phyloP scores from a whole-genome alignment of 2,888 invertebrate species.

The Andrena hattorfiana region DNA sequence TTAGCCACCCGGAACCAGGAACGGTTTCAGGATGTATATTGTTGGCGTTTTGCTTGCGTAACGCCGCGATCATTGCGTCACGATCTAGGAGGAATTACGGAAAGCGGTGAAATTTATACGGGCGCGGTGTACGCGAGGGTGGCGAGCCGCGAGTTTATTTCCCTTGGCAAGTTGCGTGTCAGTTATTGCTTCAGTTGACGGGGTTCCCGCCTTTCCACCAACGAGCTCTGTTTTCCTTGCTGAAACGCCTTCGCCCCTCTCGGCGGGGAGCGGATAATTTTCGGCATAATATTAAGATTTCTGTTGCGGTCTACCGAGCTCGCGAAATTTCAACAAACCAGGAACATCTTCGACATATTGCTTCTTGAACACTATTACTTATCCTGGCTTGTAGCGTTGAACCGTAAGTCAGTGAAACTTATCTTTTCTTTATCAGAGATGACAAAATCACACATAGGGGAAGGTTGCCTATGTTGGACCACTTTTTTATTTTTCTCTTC shows the following conservation, averaged over 20 bases:
- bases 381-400: too few species aligned
- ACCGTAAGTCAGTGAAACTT: too few species aligned
- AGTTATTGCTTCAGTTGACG: conserved; percentile 9
- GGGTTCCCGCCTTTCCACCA: background rate
- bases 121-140: background rate
- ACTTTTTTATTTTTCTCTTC: too few species aligned
- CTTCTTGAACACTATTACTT: background rate
- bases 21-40: conserved; percentile 29
- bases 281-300: background rate
- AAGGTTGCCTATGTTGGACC: too few species aligned
- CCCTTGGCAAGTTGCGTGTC: background rate
- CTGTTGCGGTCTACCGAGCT: background rate
- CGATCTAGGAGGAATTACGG: conserved; percentile 14
- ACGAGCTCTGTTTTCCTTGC: background rate
- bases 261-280: background rate
- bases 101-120: conserved; percentile 26
- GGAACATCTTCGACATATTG: background rate
- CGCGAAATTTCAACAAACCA: background rate
- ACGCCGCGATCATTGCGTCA: conserved; percentile 9
- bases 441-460: too few species aligned
- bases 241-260: background rate
- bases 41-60: conserved; percentile 22
- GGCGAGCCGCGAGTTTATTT: conserved; percentile 5
- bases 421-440: too few species aligned
- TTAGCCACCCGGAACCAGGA: conserved; percentile 26